Percentiles rank a stretch among this genome's conserved stretches.
Evolutionary conservation across 2,888 invertebrate species (phyloP).

Genomic region (Deroplatys truncata): DNA sequence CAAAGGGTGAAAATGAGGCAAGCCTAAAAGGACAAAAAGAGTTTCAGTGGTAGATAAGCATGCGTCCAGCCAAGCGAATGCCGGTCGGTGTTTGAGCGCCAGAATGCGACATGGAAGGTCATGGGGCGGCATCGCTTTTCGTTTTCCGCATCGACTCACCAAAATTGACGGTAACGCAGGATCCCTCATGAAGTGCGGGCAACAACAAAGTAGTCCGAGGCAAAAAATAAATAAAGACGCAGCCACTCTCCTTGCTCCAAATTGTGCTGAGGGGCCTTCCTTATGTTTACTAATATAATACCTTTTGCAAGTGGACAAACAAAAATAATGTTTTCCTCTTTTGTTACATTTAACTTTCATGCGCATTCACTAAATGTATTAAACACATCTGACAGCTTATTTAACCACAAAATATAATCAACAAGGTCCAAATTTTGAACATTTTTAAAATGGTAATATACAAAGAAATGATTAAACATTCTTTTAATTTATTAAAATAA

Average conservation of each 20-base stretch:
- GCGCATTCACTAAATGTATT: too few species aligned
- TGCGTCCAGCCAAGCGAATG: neutral
- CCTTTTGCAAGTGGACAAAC: too few species aligned
- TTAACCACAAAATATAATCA: too few species aligned
- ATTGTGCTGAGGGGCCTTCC: neutral
- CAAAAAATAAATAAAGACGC: neutral
- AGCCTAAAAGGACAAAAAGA: neutral
- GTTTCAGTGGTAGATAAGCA: neutral
- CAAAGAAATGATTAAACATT: too few species aligned
- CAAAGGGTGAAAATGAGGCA: neutral
- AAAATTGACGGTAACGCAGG: neutral
- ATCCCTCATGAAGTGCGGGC: neutral
- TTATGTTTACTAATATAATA: neutral
- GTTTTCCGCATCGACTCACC: constrained; percentile 8
- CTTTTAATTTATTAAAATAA: too few species aligned
- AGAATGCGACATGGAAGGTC: neutral
- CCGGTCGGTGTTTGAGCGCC: neutral
- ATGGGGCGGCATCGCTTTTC: constrained; percentile 5
- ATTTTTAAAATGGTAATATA: too few species aligned
- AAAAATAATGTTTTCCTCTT: too few species aligned
- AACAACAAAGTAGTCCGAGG: neutral
- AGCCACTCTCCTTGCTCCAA: neutral
- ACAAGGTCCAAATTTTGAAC: too few species aligned
- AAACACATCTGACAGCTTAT: too few species aligned
- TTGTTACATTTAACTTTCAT: too few species aligned